Base-by-base conservation (phyloP, 2,888 invertebrate genomes). In the Bhutanitis thaidina region DNA sequence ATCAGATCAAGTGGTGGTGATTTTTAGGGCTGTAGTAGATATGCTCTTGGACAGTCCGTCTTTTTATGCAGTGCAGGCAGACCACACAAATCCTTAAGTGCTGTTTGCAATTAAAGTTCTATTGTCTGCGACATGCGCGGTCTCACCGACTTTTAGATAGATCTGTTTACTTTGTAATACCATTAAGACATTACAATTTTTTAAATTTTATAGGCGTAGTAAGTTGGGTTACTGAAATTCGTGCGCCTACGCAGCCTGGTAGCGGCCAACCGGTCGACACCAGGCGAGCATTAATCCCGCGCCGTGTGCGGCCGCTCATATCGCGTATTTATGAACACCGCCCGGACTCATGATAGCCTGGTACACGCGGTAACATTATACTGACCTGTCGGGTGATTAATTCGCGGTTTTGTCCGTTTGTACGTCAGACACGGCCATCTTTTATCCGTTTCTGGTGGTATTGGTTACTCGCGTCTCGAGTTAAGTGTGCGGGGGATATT, bases 251-350 rank as follows among this genome's bases (percentile, higher is more conserved):
- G 76, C 78, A 69, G 58, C 65, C 69, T 68, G 61, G 64, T 63
- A 60, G 55, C 34, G 34, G 10, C 68, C 66, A 69, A 67, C 66
- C 67, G 65, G 69, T 62, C 57, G 62, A 62, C 67, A 77, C 71
- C 74, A 72, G 74, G 74, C 64, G 65, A 69, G 69, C 77, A 81
- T 81, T 80, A 80, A 83, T 81, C 80, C 74, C 71, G 71, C 86
- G 71, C 75, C 67, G 85, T 85, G 86, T 85, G 87, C 79, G 87
- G 87, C 51, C 85, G 64, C 67, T 74, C 80, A 78, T 80, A 77
- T 74, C 69, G 69, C 71, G 79, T 80, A 84, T 86, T 86, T 86
- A 87, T 85, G 84, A 79, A 79, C 81, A 79, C 80, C 76, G 63
- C 65, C 60, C 59, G 53, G 58, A n/a, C 58, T 69, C 76, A 76